Conservation (phyloP, 2,888 invertebrate species). For the Carterocephalus palaemon region DNA sequence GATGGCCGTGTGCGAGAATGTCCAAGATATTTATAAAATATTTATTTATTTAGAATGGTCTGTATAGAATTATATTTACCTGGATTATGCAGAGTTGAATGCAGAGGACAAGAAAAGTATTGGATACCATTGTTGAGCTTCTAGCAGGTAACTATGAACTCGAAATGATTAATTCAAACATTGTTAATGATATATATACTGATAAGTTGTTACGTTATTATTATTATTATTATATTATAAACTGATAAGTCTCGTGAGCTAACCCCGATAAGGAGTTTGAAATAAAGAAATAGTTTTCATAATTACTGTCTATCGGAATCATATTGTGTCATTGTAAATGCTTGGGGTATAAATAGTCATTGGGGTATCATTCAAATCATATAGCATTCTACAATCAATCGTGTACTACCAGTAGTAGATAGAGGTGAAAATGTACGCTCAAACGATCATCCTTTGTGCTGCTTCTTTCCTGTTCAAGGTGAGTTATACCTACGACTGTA, state of each 20-base stretch:
- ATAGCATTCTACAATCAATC: slow-evolving; percentile 5
- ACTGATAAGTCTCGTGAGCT: too few species aligned
- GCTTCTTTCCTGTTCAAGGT: slow-evolving; percentile 11
- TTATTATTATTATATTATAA: too few species aligned
- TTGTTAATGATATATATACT: slow-evolving; percentile 1
- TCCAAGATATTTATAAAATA: too few species aligned
- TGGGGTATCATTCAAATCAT: neutral
- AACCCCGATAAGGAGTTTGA: slow-evolving; percentile 10
- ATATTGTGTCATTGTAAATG: neutral
- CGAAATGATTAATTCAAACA: slow-evolving; percentile 3
- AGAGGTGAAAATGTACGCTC: slow-evolving; percentile 11
- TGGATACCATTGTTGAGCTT: slow-evolving; percentile 1
- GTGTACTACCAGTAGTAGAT: neutral
- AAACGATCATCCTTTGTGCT: slow-evolving; percentile 2
- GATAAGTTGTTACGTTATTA: slow-evolving; percentile 3
- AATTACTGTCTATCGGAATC: slow-evolving; percentile 2
- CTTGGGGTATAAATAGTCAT: slow-evolving; percentile 2
- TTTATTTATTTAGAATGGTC: too few species aligned
- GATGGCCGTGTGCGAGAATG: too few species aligned
- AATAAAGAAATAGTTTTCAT: slow-evolving; percentile 13
- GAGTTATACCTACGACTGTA: too few species aligned
- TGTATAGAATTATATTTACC: slow-evolving; percentile 1
- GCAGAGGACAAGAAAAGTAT: neutral
- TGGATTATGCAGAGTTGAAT: slow-evolving; percentile 4
- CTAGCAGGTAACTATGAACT: neutral